Conservation (phyloP, 1,140 invertebrate genomes). For the Muscidifurax raptorellus region DNA sequence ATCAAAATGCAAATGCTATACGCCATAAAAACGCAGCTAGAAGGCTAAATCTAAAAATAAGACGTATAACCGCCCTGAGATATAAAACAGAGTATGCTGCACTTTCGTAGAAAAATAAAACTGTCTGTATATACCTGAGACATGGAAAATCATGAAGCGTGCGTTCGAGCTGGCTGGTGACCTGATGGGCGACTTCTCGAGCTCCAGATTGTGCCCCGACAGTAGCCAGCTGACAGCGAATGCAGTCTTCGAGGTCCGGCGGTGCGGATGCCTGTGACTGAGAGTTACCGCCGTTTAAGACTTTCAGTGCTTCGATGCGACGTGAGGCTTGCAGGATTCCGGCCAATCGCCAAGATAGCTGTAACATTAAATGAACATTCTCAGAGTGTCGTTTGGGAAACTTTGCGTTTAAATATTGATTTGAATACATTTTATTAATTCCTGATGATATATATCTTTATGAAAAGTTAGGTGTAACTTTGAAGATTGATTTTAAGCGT, state of each 20-base stretch:
- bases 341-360: constrained; percentile 67
- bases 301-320: constrained; percentile 60
- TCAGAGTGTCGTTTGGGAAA: background rate
- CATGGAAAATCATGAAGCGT: constrained; percentile 87
- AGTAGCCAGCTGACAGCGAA: constrained; percentile 66
- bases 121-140: constrained; percentile 68
- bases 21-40: no score
- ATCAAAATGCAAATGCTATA: background rate
- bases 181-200: constrained; percentile 64
- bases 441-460: no score
- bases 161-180: constrained; percentile 64
- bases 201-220: constrained; percentile 63
- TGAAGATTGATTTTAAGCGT: no score
- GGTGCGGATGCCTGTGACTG: constrained; percentile 40
- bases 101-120: background rate
- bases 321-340: constrained; percentile 64
- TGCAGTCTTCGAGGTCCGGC: constrained; percentile 64
- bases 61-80: background rate
- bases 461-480: no score
- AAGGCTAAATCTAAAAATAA: background rate
- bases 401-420: no score
- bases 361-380: background rate
- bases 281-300: constrained; percentile 59
- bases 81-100: background rate
- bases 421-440: no score